These are phyloP conservation scores for Scomber colias DNA, from an alignment of 2,113 vertebrate genomes.

Conservation along the genomic window DNA sequence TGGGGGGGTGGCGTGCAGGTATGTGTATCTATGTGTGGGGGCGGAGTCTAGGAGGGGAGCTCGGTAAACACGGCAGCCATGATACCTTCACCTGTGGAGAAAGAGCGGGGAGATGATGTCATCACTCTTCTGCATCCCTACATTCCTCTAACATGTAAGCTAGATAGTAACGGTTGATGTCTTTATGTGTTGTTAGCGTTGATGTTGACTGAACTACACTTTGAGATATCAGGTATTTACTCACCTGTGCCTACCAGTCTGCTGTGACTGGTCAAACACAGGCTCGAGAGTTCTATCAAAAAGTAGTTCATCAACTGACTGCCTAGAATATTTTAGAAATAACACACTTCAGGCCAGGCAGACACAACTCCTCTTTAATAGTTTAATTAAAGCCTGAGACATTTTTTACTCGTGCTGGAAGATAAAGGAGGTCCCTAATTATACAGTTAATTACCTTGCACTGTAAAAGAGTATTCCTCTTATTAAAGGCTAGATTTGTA, in stretches of 20 bases:
- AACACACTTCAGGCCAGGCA: too few species aligned
- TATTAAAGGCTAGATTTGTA: too few species aligned
- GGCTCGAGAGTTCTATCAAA: not conserved
- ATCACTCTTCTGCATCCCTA: not conserved
- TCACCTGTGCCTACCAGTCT: not conserved
- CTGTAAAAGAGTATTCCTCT: too few species aligned
- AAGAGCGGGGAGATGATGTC: not conserved
- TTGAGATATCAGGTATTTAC: not conserved
- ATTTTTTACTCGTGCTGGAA: too few species aligned
- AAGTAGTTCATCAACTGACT: too few species aligned
- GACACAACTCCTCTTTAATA: too few species aligned
- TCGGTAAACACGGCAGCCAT: slow-evolving; percentile 63
- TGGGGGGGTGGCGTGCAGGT: not conserved
- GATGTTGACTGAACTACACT: too few species aligned
- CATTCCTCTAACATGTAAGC: not conserved
- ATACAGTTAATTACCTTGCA: too few species aligned
- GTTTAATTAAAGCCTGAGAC: too few species aligned
- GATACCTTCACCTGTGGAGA: slow-evolving; percentile 56
- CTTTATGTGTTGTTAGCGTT: not conserved
- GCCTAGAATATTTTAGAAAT: too few species aligned
- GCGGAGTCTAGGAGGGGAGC: slow-evolving; percentile 61
- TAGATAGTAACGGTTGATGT: not conserved
- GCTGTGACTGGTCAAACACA: not conserved
- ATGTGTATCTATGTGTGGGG: not conserved
- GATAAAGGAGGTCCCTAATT: too few species aligned